phyloP scores from a whole-genome alignment of 2,888 invertebrate genomes.

The Ophion slaviceki region DNA sequence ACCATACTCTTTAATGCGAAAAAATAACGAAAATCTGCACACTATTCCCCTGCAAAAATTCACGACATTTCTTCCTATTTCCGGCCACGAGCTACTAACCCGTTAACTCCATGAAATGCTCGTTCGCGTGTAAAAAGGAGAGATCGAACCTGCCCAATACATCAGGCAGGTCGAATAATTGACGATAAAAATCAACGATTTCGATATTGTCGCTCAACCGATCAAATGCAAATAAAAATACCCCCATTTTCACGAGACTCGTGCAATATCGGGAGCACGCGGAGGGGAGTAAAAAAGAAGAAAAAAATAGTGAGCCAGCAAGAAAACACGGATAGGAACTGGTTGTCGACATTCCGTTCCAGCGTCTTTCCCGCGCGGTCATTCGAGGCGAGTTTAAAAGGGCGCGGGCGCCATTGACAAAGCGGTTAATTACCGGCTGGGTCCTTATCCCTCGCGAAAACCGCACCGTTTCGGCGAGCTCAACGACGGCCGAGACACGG shows the following conservation, averaged over 20 bases:
- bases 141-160: too few relatives aligned
- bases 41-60: too few relatives aligned
- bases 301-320: constrained; percentile 38
- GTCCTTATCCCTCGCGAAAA: constrained; percentile 42
- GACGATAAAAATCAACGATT: neutral
- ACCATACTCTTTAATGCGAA: too few relatives aligned
- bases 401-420: constrained; percentile 70
- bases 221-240: constrained; percentile 15
- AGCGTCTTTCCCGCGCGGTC: constrained; percentile 65
- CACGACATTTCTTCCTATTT: too few relatives aligned
- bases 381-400: constrained; percentile 69
- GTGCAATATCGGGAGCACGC: constrained; percentile 25
- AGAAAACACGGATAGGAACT: constrained; percentile 73
- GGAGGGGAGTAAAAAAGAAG: constrained; percentile 62
- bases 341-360: constrained; percentile 74
- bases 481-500: neutral
- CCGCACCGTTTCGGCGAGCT: constrained; percentile 25
- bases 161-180: too few relatives aligned
- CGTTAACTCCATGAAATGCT: too few relatives aligned
- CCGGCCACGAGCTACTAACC: too few relatives aligned
- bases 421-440: constrained; percentile 74
- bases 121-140: too few relatives aligned
- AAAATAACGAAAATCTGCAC: too few relatives aligned
- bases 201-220: neutral
- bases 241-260: constrained; percentile 12